These are phyloP conservation scores for Watsonalla cultraria DNA, from an alignment of 2,888 invertebrate genomes.

Conservation along the genomic window DNA sequence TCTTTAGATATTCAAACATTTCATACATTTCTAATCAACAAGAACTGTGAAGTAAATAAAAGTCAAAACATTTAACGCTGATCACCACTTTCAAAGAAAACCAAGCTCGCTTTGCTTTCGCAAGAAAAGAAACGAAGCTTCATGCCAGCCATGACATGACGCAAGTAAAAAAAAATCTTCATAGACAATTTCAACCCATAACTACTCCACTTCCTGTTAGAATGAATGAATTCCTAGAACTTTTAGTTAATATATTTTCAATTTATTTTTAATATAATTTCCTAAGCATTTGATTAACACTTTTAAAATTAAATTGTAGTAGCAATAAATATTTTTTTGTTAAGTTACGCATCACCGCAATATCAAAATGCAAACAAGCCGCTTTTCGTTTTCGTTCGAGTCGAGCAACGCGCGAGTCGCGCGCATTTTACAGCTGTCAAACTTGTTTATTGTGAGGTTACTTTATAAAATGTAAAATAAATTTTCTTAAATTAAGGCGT, in stretches of 20 bases:
- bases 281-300: not conserved
- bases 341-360: too few relatives aligned
- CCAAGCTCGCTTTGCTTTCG: conserved; percentile 72
- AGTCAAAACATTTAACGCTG: conserved; percentile 46
- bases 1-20: conserved; percentile 28
- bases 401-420: conserved; percentile 34
- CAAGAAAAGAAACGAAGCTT: conserved; percentile 72
- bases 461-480: conserved; percentile 23
- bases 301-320: not conserved
- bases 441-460: conserved; percentile 71
- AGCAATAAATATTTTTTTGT: not conserved
- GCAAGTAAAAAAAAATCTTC: conserved; percentile 36
- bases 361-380: too few relatives aligned
- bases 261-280: not conserved
- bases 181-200: conserved; percentile 12
- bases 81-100: conserved; percentile 63
- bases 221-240: not conserved
- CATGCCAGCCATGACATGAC: conserved; percentile 64
- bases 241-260: too few relatives aligned
- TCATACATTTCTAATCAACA: conserved; percentile 15
- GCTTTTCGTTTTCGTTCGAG: conserved; percentile 10
- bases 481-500: conserved; percentile 3
- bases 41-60: conserved; percentile 56
- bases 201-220: conserved; percentile 6
- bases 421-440: conserved; percentile 67